Percentiles rank a stretch among this genome's conserved stretches.
These are phyloP conservation scores for Paraescarpia echinospica DNA, from an alignment of 1,140 invertebrate genomes.

Conservation along the genomic window DNA sequence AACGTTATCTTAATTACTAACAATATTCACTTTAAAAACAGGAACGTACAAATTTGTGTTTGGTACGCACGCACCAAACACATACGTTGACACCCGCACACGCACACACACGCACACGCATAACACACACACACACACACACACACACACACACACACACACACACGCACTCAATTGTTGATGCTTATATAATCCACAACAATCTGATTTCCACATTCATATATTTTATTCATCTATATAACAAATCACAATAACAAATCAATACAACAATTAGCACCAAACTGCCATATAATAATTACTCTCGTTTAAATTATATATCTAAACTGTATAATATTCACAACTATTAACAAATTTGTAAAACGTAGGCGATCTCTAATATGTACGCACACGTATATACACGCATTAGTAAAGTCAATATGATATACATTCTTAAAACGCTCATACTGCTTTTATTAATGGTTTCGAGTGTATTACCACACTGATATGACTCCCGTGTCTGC, in stretches of 20 bases:
- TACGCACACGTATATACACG: background rate
- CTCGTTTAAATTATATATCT: background rate
- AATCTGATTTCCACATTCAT: background rate
- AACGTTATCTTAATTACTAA: too few relatives aligned
- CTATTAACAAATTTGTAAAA: background rate
- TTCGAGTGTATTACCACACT: background rate
- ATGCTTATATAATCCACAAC: background rate
- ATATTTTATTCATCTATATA: background rate
- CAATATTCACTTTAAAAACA: too few relatives aligned
- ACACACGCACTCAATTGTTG: too few relatives aligned
- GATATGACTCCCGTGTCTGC: background rate
- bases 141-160: too few relatives aligned
- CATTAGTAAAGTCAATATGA: background rate
- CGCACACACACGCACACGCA: too few relatives aligned
- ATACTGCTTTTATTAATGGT: background rate
- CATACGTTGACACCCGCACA: too few relatives aligned
- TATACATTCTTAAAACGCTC: background rate
- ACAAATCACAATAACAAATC: background rate
- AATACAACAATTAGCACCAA: background rate
- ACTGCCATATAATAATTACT: background rate
- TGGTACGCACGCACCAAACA: too few relatives aligned
- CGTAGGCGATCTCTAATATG: background rate
- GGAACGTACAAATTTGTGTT: too few relatives aligned
- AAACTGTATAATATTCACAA: background rate
- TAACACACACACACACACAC: too few relatives aligned